Conservation (phyloP, 2,797 vertebrate genomes). For the Typhlichthys subterraneus region DNA sequence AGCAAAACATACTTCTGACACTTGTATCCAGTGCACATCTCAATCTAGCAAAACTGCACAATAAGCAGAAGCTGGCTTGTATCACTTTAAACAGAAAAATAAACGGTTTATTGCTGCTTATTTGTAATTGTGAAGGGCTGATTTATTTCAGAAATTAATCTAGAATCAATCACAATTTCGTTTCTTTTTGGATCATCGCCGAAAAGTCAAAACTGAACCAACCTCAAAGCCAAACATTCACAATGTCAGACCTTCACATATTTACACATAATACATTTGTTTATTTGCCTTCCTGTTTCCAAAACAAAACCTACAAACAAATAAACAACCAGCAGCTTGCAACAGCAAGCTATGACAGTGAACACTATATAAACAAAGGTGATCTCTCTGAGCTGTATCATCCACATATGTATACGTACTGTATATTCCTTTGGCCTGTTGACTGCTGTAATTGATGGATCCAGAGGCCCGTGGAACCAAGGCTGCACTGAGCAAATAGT, state of each 20-base stretch:
- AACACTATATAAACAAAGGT: constrained; percentile 4
- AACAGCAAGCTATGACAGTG: too few relatives aligned
- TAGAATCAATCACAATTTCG: too few relatives aligned
- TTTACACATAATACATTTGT: too few relatives aligned
- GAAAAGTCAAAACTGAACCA: too few relatives aligned
- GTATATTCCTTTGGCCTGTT: constrained; percentile 4
- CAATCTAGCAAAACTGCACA: background rate
- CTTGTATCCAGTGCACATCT: constrained; percentile 22
- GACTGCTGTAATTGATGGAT: constrained; percentile 52
- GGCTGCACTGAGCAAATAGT: constrained; percentile 43
- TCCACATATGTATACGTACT: background rate
- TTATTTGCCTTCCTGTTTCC: too few relatives aligned
- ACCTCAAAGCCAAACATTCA: too few relatives aligned
- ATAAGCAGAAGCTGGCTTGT: background rate
- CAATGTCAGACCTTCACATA: too few relatives aligned
- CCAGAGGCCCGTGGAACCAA: constrained; percentile 50
- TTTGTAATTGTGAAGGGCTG: background rate
- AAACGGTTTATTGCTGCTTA: background rate
- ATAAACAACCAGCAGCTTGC: too few relatives aligned
- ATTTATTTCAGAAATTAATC: too few relatives aligned
- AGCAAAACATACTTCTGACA: constrained; percentile 35
- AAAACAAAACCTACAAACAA: too few relatives aligned
- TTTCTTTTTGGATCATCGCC: too few relatives aligned
- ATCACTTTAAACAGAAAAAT: background rate
- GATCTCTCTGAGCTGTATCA: constrained; percentile 2